phyloP scores from a whole-genome alignment of 1,140 invertebrate species.

The Anastrepha obliqua region DNA sequence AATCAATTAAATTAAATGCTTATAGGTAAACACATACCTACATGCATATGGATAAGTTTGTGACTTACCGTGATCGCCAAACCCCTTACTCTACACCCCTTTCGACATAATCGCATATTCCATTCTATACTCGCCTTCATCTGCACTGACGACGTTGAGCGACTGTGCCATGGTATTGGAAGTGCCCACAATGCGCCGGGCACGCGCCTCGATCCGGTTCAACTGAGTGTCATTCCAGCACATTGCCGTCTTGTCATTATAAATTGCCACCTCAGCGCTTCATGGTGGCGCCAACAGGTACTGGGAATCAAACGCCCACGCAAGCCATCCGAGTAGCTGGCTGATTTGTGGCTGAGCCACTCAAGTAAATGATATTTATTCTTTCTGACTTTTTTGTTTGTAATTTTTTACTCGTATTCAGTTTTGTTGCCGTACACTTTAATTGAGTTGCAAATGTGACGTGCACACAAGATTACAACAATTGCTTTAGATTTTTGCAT shows the following conservation, averaged over 20 bases:
- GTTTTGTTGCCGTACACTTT: neutral
- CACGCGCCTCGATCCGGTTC: constrained; percentile 34
- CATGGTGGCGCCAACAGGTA: constrained; percentile 7
- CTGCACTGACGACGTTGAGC: neutral
- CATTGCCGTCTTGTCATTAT: constrained; percentile 23
- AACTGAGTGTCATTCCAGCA: constrained; percentile 8
- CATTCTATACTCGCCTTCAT: neutral
- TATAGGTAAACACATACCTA: too few relatives aligned
- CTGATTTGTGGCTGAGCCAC: neutral
- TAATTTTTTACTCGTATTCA: neutral
- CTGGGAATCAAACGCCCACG: constrained; percentile 38
- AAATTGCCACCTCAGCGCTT: constrained; percentile 32
- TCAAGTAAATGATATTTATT: constrained; percentile 8
- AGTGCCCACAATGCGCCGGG: too few relatives aligned
- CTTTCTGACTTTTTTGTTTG: neutral
- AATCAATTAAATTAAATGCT: too few relatives aligned
- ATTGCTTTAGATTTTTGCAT: neutral
- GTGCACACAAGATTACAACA: constrained; percentile 24
- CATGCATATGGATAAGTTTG: neutral
- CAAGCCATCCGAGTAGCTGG: neutral
- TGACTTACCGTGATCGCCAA: neutral
- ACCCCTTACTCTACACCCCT: neutral
- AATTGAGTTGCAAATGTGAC: constrained; percentile 41
- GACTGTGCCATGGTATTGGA: too few relatives aligned
- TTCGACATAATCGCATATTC: neutral